Conservation (phyloP, 1,140 invertebrate species). For the Aphaenogaster rudis region DNA sequence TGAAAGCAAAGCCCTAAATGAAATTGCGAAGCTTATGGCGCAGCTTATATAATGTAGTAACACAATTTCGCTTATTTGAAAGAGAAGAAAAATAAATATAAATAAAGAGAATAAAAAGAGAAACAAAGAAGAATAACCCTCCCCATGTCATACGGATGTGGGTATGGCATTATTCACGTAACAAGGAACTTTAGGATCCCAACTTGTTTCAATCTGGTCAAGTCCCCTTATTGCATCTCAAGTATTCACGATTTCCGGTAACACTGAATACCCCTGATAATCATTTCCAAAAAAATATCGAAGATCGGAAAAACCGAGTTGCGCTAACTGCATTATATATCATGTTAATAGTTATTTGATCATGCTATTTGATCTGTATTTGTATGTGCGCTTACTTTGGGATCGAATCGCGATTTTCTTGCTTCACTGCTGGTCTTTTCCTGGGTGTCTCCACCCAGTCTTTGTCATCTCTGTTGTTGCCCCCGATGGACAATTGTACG, state of each 20-base stretch:
- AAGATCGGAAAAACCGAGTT: background rate
- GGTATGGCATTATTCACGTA: background rate
- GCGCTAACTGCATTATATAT: constrained; percentile 23
- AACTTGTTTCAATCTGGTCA: background rate
- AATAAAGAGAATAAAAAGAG: constrained; percentile 32
- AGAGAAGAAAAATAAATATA: too few species aligned
- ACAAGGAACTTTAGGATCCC: background rate
- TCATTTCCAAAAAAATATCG: background rate
- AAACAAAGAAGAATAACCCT: constrained; percentile 2
- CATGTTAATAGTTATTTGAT: constrained; percentile 26
- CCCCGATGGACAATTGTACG: constrained; percentile 79
- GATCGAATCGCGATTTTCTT: constrained; percentile 80
- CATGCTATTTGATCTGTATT: constrained; percentile 14
- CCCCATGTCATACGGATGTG: background rate
- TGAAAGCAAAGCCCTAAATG: background rate
- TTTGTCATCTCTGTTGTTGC: constrained; percentile 84
- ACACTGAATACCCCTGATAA: background rate
- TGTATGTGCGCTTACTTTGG: constrained; percentile 77
- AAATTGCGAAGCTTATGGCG: constrained; percentile 2
- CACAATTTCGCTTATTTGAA: constrained; percentile 23
- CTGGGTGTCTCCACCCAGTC: constrained; percentile 88
- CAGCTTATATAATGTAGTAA: constrained; percentile 1
- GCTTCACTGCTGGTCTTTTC: constrained; percentile 82
- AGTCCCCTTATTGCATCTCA: background rate
- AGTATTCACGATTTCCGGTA: constrained; percentile 1